phyloP scores from a whole-genome alignment of 2,797 vertebrate species.

The Argyrosomus regius region DNA sequence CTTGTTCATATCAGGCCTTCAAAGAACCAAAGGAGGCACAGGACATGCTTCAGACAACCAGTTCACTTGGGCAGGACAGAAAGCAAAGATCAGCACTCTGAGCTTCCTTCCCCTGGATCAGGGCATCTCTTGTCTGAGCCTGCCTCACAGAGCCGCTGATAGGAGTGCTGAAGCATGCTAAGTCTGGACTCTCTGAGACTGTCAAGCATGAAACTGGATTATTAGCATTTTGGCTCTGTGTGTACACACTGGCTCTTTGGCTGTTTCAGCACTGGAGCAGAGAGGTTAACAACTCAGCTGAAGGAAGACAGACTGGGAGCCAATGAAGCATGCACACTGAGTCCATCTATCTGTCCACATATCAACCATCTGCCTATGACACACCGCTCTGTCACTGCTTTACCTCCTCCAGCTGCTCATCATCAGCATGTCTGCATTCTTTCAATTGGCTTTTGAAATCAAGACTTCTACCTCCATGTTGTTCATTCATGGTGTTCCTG shows the following conservation, averaged over 20 bases:
- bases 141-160: constrained; percentile 38
- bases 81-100: constrained; percentile 17
- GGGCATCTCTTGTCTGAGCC: constrained; percentile 8
- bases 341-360: constrained; percentile 37
- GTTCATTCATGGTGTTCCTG: background rate
- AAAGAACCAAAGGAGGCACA: constrained; percentile 17
- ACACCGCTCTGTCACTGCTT: constrained; percentile 13
- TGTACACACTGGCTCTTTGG: constrained; percentile 47
- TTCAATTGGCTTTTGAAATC: background rate
- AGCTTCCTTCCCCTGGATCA: constrained; percentile 4
- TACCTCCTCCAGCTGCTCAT: constrained; percentile 42
- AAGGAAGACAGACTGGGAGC: constrained; percentile 31
- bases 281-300: constrained; percentile 53
- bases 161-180: constrained; percentile 39
- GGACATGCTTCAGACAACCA: constrained; percentile 3
- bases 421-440: constrained; percentile 21
- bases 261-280: constrained; percentile 47
- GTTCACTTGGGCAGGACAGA: constrained; percentile 18
- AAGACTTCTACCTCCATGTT: background rate
- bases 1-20: constrained; percentile 30
- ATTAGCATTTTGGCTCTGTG: constrained; percentile 52
- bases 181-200: constrained; percentile 44
- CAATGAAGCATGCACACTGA: constrained; percentile 35
- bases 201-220: constrained; percentile 56
- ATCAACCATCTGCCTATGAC: constrained; percentile 37